These are phyloP conservation scores for Cebus imitator DNA, from an alignment of 2,113 vertebrate genomes.

Conservation along the genomic window DNA sequence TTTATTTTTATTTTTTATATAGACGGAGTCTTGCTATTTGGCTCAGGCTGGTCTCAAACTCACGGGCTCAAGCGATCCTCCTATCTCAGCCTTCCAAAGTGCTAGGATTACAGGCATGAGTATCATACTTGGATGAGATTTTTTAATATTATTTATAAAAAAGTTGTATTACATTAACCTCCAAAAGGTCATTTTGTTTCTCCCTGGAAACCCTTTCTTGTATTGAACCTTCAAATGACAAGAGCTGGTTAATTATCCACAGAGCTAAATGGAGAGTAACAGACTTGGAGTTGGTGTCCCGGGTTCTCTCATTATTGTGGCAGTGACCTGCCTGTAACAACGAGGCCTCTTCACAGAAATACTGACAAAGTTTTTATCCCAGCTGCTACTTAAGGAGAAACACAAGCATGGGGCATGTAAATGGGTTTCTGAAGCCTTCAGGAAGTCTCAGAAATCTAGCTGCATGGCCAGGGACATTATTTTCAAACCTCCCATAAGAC, in stretches of 20 bases:
- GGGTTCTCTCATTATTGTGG: rapidly evolving
- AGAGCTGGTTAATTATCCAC: background rate
- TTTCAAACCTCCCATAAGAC: background rate
- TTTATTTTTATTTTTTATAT: no score
- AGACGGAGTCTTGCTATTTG: no score
- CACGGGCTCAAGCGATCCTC: no score
- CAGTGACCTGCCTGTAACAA: rapidly evolving
- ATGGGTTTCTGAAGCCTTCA: no score
- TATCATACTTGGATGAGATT: no score
- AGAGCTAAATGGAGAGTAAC: background rate
- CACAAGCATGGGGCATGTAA: background rate
- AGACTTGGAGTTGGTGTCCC: rapidly evolving
- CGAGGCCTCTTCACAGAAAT: background rate
- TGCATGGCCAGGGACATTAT: no score
- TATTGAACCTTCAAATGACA: background rate
- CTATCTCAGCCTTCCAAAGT: no score
- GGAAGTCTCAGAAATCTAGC: background rate
- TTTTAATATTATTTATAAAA: background rate
- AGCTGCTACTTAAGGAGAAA: no score
- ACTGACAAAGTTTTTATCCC: background rate
- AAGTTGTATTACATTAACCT: background rate
- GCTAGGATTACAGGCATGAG: no score
- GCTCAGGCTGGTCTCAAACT: no score
- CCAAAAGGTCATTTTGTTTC: background rate
- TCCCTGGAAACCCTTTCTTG: background rate